phyloP scores from a whole-genome alignment of 2,888 invertebrate genomes.

The Yponomeuta sedellus region DNA sequence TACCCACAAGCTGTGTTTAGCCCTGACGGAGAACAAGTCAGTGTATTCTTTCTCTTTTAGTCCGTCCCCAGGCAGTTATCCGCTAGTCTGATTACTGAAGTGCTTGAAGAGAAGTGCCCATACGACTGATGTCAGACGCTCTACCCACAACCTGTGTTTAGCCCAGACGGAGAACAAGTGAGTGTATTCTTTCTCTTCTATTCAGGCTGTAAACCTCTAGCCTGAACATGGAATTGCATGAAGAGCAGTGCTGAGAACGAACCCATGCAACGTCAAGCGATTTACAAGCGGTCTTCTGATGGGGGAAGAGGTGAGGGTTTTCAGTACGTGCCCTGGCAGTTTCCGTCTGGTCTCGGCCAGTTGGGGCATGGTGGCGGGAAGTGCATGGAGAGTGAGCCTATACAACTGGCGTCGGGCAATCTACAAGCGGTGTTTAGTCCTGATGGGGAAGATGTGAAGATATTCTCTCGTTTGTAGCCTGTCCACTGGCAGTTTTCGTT shows the following conservation, averaged over 20 bases:
- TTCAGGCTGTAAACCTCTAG: slow-evolving; percentile 81
- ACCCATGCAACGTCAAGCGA: no score
- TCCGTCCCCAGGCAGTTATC: slow-evolving; percentile 82
- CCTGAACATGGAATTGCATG: no score
- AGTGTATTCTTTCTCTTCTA: slow-evolving; percentile 7
- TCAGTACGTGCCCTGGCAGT: slow-evolving; percentile 81
- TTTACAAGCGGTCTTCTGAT: no score
- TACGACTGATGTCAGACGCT: slow-evolving; percentile 87
- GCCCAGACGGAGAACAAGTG: slow-evolving; percentile 92
- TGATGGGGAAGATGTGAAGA: slow-evolving; percentile 87
- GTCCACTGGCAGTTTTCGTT: slow-evolving; percentile 79
- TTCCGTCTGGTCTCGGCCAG: no score
- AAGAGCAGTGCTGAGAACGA: no score
- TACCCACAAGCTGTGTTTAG: slow-evolving; percentile 90
- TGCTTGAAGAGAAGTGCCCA: slow-evolving; percentile 87
- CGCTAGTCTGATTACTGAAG: slow-evolving; percentile 92
- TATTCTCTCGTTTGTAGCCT: slow-evolving; percentile 48
- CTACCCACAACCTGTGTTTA: slow-evolving; percentile 89
- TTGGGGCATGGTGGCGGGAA: no score
- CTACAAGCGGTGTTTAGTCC: slow-evolving; percentile 91
- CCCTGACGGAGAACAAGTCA: slow-evolving; percentile 91
- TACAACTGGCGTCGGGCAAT: slow-evolving; percentile 87
- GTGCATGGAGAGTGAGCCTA: no score
- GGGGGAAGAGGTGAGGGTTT: slow-evolving; percentile 94
- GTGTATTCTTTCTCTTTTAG: neutral